Conservation (phyloP, 2,797 vertebrate species). For the Cossypha caffra region DNA sequence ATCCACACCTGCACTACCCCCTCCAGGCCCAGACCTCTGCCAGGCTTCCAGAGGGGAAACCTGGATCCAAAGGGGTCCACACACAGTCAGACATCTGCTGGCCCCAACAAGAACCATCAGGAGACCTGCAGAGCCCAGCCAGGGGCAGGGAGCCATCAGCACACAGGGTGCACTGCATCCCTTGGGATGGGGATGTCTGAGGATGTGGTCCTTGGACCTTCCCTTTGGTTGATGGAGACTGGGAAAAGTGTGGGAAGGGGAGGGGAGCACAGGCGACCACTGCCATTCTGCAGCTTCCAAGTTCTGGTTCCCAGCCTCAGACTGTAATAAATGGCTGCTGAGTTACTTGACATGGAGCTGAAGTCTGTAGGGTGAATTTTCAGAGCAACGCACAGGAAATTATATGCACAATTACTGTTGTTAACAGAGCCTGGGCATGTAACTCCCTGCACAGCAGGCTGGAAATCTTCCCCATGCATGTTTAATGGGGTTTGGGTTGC, state of each 20-base stretch:
- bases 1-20: not conserved
- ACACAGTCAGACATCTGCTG: not conserved
- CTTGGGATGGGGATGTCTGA: not conserved
- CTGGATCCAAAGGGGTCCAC: not conserved
- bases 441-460: slow-evolving; percentile 75
- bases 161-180: not conserved
- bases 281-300: not conserved
- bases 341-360: slow-evolving; percentile 56
- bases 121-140: not conserved
- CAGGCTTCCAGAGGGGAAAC: not conserved
- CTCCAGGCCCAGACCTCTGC: not conserved
- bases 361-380: slow-evolving; percentile 72
- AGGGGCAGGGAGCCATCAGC: not conserved
- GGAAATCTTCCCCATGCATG: slow-evolving; percentile 72
- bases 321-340: slow-evolving; percentile 39
- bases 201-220: not conserved
- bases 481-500: slow-evolving; percentile 74
- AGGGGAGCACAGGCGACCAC: fast-evolving
- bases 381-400: slow-evolving; percentile 64
- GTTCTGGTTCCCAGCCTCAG: not conserved
- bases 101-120: not conserved
- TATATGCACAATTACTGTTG: slow-evolving; percentile 77
- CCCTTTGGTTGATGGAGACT: fast-evolving
- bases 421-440: slow-evolving; percentile 75
- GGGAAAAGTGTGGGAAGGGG: not conserved